Conservation (phyloP, 2,113 vertebrate species). For the Miniopterus natalensis region DNA sequence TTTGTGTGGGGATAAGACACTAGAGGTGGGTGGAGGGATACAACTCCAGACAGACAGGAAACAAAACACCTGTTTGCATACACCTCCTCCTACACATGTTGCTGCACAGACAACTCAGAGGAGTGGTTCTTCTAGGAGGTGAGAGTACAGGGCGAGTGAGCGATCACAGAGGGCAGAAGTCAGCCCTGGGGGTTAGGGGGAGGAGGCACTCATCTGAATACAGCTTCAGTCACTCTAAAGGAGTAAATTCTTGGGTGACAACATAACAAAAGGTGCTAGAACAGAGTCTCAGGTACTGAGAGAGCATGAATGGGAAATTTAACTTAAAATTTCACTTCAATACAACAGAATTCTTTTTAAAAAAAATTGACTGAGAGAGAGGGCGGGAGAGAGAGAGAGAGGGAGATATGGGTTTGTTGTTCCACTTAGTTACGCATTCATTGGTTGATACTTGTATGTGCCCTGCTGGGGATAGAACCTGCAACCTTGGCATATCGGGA, state of each 20-base stretch:
- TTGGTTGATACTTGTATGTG: neutral
- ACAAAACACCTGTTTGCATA: constrained; percentile 25
- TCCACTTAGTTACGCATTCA: neutral
- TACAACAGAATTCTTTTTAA: neutral
- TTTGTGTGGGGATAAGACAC: neutral
- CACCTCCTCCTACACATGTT: constrained; percentile 43
- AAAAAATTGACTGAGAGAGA: neutral
- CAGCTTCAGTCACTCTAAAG: neutral
- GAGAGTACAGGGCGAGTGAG: neutral
- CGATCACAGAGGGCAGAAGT: no score
- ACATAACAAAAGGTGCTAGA: neutral
- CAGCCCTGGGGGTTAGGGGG: rapidly evolving
- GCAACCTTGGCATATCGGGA: neutral
- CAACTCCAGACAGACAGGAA: constrained; percentile 8
- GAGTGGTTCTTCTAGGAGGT: neutral
- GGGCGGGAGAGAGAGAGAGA: neutral
- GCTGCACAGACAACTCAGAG: neutral
- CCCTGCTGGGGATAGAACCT: neutral
- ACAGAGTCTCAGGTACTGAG: neutral
- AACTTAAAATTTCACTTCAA: neutral
- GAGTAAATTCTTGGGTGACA: neutral
- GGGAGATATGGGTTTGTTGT: neutral
- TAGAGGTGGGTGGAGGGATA: neutral
- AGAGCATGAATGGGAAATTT: neutral
- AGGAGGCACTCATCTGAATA: neutral